phyloP scores from a whole-genome alignment of 2,797 vertebrate species.

The Protosalanx chinensis region DNA sequence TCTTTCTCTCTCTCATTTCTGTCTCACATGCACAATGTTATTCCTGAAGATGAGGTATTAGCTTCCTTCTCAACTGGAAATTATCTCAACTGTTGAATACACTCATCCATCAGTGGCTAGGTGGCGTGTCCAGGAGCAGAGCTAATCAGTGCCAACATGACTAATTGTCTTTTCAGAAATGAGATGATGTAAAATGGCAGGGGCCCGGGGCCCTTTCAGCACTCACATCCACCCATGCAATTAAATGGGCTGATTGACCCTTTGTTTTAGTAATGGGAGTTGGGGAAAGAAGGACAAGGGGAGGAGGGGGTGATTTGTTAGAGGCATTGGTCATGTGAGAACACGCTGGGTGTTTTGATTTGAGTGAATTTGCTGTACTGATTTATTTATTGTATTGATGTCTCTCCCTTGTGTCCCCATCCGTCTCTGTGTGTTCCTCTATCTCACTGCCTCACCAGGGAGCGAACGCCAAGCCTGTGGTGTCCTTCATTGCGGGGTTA shows the following conservation, averaged over 20 bases:
- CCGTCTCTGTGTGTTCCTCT: background rate
- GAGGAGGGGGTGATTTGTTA: slow-evolving; percentile 21
- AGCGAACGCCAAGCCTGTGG: slow-evolving; percentile 88
- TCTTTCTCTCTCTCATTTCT: background rate
- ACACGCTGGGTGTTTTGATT: slow-evolving; percentile 28
- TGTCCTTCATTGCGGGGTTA: slow-evolving; percentile 96
- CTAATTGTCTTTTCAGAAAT: slow-evolving; percentile 72
- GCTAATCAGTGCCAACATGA: slow-evolving; percentile 72
- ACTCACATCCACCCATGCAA: slow-evolving; percentile 66
- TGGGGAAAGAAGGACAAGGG: slow-evolving; percentile 56
- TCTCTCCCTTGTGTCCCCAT: background rate
- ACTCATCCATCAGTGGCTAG: slow-evolving; percentile 68
- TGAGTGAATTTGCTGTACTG: slow-evolving; percentile 11
- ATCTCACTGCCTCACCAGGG: slow-evolving; percentile 71
- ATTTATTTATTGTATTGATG: too few species aligned
- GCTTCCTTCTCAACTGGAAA: slow-evolving; percentile 59
- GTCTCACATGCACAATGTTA: slow-evolving; percentile 42
- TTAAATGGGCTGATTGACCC: slow-evolving; percentile 73
- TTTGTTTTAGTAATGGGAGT: slow-evolving; percentile 70
- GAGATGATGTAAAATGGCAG: slow-evolving; percentile 69
- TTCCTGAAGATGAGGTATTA: slow-evolving; percentile 67
- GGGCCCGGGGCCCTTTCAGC: slow-evolving; percentile 56
- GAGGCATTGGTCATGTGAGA: slow-evolving; percentile 51
- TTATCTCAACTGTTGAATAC: slow-evolving; percentile 64
- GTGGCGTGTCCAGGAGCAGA: slow-evolving; percentile 52